phyloP scores from a whole-genome alignment of 2,113 vertebrate species.

The Aleadryas rufinucha region DNA sequence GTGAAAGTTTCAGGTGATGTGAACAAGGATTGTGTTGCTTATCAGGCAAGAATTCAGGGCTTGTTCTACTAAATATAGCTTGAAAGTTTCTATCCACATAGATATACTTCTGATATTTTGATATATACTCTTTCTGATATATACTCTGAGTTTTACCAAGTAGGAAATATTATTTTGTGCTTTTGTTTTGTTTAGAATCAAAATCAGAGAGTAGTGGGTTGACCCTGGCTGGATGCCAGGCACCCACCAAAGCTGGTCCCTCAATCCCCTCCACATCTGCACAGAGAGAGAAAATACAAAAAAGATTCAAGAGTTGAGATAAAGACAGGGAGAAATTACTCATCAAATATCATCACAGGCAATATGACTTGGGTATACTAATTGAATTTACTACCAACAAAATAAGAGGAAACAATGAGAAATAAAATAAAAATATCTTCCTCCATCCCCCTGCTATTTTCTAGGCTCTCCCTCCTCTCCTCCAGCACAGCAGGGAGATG shows the following conservation, averaged over 20 bases:
- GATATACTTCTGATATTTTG: not conserved
- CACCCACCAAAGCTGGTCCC: not conserved
- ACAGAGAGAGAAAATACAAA: not conserved
- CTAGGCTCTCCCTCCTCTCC: no score
- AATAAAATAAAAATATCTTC: not conserved
- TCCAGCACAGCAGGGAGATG: rapidly evolving
- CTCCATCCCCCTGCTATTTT: not conserved
- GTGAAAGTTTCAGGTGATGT: not conserved
- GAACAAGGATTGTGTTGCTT: not conserved
- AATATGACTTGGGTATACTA: no score
- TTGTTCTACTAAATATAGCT: not conserved
- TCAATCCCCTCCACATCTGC: not conserved
- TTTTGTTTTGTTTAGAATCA: not conserved
- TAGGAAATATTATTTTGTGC: not conserved
- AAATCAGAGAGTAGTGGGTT: not conserved
- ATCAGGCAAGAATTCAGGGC: not conserved
- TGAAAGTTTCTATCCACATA: not conserved
- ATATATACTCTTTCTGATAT: no score
- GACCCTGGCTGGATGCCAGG: not conserved
- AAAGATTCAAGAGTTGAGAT: not conserved
- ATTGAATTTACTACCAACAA: not conserved
- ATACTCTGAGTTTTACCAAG: not conserved
- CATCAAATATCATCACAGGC: not conserved
- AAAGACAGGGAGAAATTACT: not conserved
- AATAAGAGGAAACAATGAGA: not conserved